Conservation (phyloP, 1,140 invertebrate genomes). For the Stegodyphus dumicola region DNA sequence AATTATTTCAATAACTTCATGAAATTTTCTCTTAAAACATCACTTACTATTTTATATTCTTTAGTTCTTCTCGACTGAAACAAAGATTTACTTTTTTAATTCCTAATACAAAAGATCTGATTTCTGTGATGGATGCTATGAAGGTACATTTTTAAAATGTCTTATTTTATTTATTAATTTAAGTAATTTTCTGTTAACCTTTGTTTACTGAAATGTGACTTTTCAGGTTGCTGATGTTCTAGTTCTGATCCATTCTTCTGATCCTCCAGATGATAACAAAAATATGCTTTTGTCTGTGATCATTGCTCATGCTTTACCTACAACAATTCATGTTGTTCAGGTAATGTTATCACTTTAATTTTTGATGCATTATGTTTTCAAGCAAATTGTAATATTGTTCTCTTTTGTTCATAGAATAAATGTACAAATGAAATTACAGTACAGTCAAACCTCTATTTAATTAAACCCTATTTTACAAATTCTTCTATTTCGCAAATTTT, state of each 20-base stretch:
- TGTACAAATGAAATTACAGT: no score
- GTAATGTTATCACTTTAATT: slow-evolving; percentile 65
- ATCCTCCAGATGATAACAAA: slow-evolving; percentile 61
- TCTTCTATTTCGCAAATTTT: no score
- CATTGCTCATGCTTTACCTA: slow-evolving; percentile 85
- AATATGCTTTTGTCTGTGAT: slow-evolving; percentile 78
- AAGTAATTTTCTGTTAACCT: neutral
- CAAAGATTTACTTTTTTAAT: slow-evolving; percentile 84
- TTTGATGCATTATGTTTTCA: slow-evolving; percentile 5
- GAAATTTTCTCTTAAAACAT: no score
- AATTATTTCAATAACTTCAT: no score
- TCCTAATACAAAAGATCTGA: slow-evolving; percentile 78
- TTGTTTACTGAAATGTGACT: neutral
- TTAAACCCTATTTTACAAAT: no score
- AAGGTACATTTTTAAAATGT: slow-evolving; percentile 71
- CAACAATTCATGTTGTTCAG: slow-evolving; percentile 80
- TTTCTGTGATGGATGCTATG: slow-evolving; percentile 81
- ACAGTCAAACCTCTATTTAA: no score
- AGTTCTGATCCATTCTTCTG: slow-evolving; percentile 77
- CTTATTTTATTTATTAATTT: neutral
- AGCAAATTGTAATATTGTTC: neutral
- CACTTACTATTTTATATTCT: slow-evolving; percentile 2
- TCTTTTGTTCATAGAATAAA: no score
- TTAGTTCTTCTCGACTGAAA: slow-evolving; percentile 78
- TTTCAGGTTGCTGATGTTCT: slow-evolving; percentile 79